These are phyloP conservation scores for Deilephila porcellus DNA, from an alignment of 2,888 invertebrate genomes.

Conservation along the genomic window DNA sequence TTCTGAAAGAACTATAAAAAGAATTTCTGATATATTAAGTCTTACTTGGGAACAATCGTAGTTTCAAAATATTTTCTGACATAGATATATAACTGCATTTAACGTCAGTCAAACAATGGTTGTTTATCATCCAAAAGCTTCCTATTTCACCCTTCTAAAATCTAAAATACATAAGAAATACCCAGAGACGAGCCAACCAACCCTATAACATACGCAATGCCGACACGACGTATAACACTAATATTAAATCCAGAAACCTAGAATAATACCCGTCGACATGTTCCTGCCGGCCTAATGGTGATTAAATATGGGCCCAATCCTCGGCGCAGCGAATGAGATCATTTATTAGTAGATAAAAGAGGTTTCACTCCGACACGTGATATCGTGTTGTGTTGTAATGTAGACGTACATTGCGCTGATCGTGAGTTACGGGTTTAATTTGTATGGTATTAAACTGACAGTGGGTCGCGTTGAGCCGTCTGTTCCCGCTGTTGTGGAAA, in stretches of 20 bases:
- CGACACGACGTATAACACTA: conserved; percentile 9
- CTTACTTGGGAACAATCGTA: too few relatives aligned
- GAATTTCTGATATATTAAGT: too few relatives aligned
- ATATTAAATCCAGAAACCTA: conserved; percentile 30
- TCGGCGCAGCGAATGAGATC: conserved; percentile 31
- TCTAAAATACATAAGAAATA: neutral
- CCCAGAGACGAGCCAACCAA: neutral
- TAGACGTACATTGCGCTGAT: neutral
- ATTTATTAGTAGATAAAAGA: conserved; percentile 31
- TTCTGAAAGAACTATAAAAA: too few relatives aligned
- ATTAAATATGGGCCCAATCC: conserved; percentile 55
- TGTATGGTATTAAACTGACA: neutral
- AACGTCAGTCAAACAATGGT: too few relatives aligned
- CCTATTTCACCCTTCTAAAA: too few relatives aligned
- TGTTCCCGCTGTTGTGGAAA: neutral
- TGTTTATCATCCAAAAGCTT: too few relatives aligned
- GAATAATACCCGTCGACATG: conserved; percentile 55
- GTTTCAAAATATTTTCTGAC: too few relatives aligned
- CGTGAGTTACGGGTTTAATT: conserved; percentile 2
- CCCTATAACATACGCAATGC: conserved; percentile 15
- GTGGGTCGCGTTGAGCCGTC: neutral
- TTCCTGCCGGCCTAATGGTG: conserved; percentile 52
- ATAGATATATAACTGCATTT: too few relatives aligned
- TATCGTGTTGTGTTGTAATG: conserved; percentile 26
- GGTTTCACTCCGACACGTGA: conserved; percentile 26